Evolutionary conservation across 2,888 invertebrate species (phyloP).

Genomic region (Resseliella maxima): DNA sequence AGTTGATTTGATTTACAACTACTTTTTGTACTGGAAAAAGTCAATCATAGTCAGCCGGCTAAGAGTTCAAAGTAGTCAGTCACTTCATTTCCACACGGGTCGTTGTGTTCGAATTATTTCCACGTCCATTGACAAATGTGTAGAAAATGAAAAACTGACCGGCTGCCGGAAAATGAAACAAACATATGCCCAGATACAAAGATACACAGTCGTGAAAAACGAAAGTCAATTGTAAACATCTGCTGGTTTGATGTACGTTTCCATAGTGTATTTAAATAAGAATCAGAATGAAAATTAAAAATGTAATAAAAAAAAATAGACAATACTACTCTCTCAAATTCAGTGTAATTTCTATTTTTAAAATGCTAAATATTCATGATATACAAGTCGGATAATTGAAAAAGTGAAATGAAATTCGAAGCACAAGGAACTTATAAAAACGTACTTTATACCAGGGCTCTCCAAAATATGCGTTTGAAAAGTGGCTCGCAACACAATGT

Average conservation of each 20-base stretch:
- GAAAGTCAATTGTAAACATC: constrained; percentile 30
- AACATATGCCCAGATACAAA: not conserved
- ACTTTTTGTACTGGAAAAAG: too few species aligned
- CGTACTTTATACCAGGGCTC: too few species aligned
- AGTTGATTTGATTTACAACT: too few species aligned
- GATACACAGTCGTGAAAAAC: not conserved
- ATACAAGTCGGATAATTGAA: too few species aligned
- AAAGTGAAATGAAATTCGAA: not conserved
- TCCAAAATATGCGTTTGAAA: too few species aligned
- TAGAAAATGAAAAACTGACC: not conserved
- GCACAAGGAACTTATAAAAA: too few species aligned
- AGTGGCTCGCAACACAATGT: too few species aligned
- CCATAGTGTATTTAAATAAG: not conserved
- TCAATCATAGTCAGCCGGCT: too few species aligned
- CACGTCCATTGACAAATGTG: too few species aligned
- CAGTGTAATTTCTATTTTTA: constrained; percentile 15
- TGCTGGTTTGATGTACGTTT: not conserved
- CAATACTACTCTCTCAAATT: not conserved
- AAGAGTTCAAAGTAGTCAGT: too few species aligned
- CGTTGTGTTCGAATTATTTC: too few species aligned
- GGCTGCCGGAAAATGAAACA: not conserved
- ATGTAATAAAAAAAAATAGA: not conserved
- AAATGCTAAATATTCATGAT: not conserved
- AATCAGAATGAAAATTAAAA: not conserved
- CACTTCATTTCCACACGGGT: too few species aligned